Conservation (phyloP, 2,888 invertebrate species). For the Neoitamus cyanurus region DNA sequence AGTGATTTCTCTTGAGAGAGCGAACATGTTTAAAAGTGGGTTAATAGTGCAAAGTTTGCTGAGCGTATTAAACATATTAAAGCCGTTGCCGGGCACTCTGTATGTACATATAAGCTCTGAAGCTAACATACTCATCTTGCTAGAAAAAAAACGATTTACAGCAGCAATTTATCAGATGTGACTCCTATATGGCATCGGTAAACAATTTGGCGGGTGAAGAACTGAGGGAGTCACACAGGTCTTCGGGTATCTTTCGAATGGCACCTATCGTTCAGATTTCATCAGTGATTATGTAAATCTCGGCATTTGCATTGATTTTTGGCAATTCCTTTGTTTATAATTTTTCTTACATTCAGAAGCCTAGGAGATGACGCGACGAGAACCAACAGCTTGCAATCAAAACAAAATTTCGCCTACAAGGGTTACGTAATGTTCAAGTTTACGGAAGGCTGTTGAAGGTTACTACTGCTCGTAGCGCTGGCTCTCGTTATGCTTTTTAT, state of each 20-base stretch:
- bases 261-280: not conserved
- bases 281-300: not conserved
- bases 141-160: not conserved
- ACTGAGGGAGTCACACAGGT: not conserved
- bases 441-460: constrained; percentile 16
- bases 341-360: not conserved
- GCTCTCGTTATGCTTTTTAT: not conserved
- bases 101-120: not conserved
- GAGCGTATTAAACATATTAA: not conserved
- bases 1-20: not conserved
- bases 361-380: not conserved
- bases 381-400: not conserved
- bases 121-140: not conserved
- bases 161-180: not conserved
- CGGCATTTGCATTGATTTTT: not conserved
- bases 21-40: constrained; percentile 11
- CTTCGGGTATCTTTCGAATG: not conserved
- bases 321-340: not conserved
- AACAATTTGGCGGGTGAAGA: not conserved
- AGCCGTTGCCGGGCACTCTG: not conserved
- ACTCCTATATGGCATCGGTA: not conserved
- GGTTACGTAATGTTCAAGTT: constrained; percentile 21
- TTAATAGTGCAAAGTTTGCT: constrained; percentile 4
- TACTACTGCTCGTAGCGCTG: not conserved
- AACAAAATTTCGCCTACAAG: constrained; percentile 8